A percentile compares a stretch with the other conserved stretches of the same genome.
These are phyloP conservation scores for Pterobdella sp. DNA, from an alignment of 2,888 invertebrate species.

Conservation along the genomic window DNA sequence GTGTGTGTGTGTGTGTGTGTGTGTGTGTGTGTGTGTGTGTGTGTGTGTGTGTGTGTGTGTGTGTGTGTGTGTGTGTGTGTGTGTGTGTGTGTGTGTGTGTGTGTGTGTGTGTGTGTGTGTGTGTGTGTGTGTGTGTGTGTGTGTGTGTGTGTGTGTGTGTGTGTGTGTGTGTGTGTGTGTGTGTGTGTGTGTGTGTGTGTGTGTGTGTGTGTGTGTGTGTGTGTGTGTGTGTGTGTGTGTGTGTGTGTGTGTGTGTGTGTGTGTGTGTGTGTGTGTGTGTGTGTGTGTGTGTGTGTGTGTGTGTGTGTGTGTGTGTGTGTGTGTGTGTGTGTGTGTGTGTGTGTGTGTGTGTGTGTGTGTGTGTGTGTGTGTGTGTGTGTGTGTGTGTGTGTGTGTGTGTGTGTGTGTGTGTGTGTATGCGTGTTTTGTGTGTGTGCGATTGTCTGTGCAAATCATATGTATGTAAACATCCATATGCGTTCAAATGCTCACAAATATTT, in stretches of 20 bases:
- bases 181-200: constrained; percentile 26
- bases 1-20: constrained; percentile 13
- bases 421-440: background rate
- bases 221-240: constrained; percentile 19
- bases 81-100: constrained; percentile 31
- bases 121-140: constrained; percentile 33
- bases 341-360: constrained; percentile 30
- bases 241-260: constrained; percentile 29
- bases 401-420: background rate
- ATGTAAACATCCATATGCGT: too few relatives aligned
- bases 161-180: constrained; percentile 24
- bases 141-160: constrained; percentile 27
- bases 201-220: constrained; percentile 29
- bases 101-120: constrained; percentile 33
- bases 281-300: constrained; percentile 33
- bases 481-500: too few relatives aligned
- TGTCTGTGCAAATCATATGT: background rate
- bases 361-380: constrained; percentile 29
- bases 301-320: constrained; percentile 29
- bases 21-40: constrained; percentile 25
- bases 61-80: constrained; percentile 27
- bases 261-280: constrained; percentile 36
- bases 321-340: constrained; percentile 35
- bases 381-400: background rate
- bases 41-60: constrained; percentile 26